Conservation (phyloP, 2,797 vertebrate genomes). For the Danionella dracula region DNA sequence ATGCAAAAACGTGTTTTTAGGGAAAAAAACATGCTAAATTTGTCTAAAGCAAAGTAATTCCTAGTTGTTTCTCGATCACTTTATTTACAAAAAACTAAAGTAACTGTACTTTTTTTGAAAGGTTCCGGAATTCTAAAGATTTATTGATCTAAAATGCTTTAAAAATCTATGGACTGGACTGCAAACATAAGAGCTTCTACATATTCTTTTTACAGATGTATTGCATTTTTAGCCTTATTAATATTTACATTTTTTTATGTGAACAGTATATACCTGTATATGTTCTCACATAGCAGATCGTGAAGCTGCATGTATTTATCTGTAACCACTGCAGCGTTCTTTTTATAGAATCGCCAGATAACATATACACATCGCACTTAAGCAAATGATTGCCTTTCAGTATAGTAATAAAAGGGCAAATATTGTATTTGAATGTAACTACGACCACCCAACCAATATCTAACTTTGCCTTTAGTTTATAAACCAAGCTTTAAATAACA, state of each 20-base stretch:
- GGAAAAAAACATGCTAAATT: too few species aligned
- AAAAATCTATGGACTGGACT: not conserved
- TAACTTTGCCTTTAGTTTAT: constrained; percentile 60
- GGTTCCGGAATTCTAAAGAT: too few species aligned
- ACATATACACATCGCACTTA: constrained; percentile 75
- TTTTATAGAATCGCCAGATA: constrained; percentile 70
- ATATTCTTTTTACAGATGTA: not conserved
- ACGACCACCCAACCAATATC: constrained; percentile 62
- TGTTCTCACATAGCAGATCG: constrained; percentile 31
- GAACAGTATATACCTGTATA: constrained; percentile 22
- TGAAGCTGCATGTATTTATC: constrained; percentile 69
- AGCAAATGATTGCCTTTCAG: constrained; percentile 68
- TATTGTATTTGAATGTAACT: constrained; percentile 74
- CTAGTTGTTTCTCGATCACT: too few species aligned
- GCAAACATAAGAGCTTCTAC: not conserved
- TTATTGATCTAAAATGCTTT: not conserved
- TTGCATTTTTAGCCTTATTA: not conserved
- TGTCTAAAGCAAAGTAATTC: too few species aligned
- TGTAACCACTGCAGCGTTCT: constrained; percentile 54
- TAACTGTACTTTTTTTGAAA: too few species aligned
- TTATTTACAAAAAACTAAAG: too few species aligned
- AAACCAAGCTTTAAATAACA: constrained; percentile 68
- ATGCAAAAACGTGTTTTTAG: too few species aligned
- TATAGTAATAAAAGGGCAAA: constrained; percentile 65
- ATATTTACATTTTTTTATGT: not conserved